phyloP scores from a whole-genome alignment of 2,888 invertebrate genomes.

The Drosophila stalkeri region DNA sequence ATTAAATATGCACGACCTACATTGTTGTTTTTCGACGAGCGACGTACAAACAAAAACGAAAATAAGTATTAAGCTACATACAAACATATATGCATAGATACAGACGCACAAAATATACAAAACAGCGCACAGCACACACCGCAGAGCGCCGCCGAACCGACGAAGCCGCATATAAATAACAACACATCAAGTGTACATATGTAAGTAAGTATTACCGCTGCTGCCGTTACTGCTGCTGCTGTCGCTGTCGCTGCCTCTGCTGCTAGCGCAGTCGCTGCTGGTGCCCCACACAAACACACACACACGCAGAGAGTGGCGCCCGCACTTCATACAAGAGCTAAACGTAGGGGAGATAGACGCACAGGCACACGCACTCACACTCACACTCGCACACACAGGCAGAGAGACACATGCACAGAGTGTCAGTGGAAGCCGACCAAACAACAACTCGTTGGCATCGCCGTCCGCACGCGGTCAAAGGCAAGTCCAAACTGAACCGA shows the following conservation, averaged over 20 bases:
- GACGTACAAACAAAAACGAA: conserved; percentile 57
- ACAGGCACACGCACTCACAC: conserved; percentile 38
- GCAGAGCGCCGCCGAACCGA: conserved; percentile 21
- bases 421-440: conserved; percentile 55
- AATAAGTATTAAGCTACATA: conserved; percentile 50
- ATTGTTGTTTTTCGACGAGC: conserved; percentile 67
- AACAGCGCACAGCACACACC: conserved; percentile 30
- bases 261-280: conserved; percentile 12
- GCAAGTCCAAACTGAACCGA: conserved; percentile 75
- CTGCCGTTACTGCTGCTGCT: conserved; percentile 7
- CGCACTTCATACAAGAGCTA: conserved; percentile 23
- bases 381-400: conserved; percentile 19
- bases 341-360: conserved; percentile 34
- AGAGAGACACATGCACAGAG: conserved; percentile 40
- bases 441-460: conserved; percentile 66
- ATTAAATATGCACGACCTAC: conserved; percentile 78
- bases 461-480: conserved; percentile 76
- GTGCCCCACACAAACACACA: conserved; percentile 25
- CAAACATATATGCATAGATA: conserved; percentile 46
- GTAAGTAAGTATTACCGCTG: conserved; percentile 43
- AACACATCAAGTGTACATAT: conserved; percentile 68
- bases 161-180: conserved; percentile 71
- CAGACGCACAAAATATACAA: conserved; percentile 58
- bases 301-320: conserved; percentile 35
- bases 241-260: conserved; percentile 4